A percentile compares a stretch with the other conserved stretches of the same genome.
Evolutionary conservation across 2,113 vertebrate genomes (phyloP).

Genomic region (Baryphthengus martii): DNA sequence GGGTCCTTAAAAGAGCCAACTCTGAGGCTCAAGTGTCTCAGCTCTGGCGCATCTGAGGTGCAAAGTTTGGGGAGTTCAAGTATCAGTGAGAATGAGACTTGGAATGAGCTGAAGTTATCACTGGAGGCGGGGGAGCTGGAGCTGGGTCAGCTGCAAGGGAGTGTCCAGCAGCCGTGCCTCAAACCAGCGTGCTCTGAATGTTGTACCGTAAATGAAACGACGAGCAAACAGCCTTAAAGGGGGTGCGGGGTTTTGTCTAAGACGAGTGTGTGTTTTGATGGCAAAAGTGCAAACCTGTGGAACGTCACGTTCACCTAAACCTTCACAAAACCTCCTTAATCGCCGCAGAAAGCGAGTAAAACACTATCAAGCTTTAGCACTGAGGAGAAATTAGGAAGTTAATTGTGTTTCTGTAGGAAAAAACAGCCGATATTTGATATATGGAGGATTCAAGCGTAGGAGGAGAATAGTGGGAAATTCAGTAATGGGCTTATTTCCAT

Average conservation of each 20-base stretch:
- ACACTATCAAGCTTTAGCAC: neutral
- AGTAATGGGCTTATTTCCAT: neutral
- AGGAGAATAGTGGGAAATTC: conserved; percentile 6
- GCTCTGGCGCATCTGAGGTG: neutral
- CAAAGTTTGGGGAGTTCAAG: neutral
- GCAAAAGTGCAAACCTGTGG: neutral
- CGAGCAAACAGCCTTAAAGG: neutral
- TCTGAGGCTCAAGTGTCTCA: neutral
- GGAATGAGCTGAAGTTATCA: neutral
- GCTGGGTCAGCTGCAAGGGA: neutral
- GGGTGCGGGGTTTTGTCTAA: neutral
- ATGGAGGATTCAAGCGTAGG: neutral
- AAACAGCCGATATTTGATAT: neutral
- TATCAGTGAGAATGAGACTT: neutral
- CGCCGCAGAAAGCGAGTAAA: neutral
- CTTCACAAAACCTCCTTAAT: no score
- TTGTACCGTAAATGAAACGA: neutral
- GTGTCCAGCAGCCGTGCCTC: accelerated
- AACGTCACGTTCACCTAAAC: neutral
- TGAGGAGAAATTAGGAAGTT: neutral
- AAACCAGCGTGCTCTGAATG: neutral
- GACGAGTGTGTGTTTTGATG: neutral
- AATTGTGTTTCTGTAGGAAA: neutral
- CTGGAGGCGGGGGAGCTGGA: neutral
- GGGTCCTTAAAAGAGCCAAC: neutral